Base-by-base conservation (phyloP, 2,888 invertebrate species). In the Amblyjoppa proteus region DNA sequence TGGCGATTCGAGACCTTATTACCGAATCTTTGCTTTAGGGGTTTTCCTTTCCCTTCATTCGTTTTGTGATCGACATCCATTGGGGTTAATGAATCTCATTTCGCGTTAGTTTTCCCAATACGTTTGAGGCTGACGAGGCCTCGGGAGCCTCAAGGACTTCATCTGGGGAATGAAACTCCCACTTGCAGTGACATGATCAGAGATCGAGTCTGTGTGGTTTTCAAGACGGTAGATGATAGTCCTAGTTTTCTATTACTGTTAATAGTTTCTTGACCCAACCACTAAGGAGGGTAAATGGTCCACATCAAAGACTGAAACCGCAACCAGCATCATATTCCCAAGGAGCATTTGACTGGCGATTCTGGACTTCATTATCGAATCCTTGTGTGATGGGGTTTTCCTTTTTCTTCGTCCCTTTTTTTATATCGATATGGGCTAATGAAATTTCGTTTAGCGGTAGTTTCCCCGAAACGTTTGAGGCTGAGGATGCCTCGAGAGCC, bases 141-240 rank as follows among this genome's bases (percentile, higher is more conserved):
- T 16, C 7, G 38, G 28, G 34, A 68, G 51, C 20, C 38, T 51
- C 53, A 77, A 53, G 68, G 69, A 56, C 45, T 77, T 69, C 13
- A 77, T 53, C 56, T 58, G 6, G 41, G 56, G 58, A 77, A 69
- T 56, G 53, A 77, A 69, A 77, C 77, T 68, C 69, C 56, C 41
- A 41, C 66, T 1, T 9, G 38, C 9, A 4, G 38, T 4, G 38
- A 9, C 9, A 9, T 9, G 9, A 41, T 41, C 9, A 1, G 9
- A 41, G 38, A 41, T 41, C 38, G 1, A 41, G 9, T 2, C 38
- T 45, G 45, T 13, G 45, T 45, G 13, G 13, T 45, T 45, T 13
- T 3, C 45, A 13, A 45, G 13, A 13, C 13, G 13, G 3, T 45
- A 0, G 3, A 45, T 5, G 3, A 3, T 13, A 13, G 13, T 13